Conservation (phyloP, 2,888 invertebrate species). For the Acleris laterana region DNA sequence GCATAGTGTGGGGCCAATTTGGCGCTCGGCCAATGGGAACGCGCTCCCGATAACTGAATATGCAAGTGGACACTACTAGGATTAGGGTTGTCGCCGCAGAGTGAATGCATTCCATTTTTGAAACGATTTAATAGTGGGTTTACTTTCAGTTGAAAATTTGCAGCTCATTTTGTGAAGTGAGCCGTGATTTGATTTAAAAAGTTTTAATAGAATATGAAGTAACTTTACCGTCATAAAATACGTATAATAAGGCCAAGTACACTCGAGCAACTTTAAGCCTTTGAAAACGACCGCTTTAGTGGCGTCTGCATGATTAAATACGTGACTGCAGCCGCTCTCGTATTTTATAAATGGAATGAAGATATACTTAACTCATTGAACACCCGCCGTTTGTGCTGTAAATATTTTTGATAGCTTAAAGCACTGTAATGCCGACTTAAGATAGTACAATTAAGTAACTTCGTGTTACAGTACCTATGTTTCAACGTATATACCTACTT, state of each 20-base stretch:
- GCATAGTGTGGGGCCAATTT: constrained; percentile 59
- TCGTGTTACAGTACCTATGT: not conserved
- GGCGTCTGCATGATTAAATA: too few species aligned
- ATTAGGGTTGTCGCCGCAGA: constrained; percentile 51
- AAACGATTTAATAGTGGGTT: constrained; percentile 14
- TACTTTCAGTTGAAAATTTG: constrained; percentile 14
- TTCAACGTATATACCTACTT: not conserved
- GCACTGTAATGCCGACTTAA: too few species aligned
- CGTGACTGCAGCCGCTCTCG: too few species aligned
- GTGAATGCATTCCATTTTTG: constrained; percentile 30
- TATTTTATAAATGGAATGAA: too few species aligned
- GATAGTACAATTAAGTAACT: too few species aligned
- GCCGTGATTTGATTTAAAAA: not conserved
- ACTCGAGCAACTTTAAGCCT: too few species aligned
- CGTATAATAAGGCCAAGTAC: too few species aligned
- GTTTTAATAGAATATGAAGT: not conserved
- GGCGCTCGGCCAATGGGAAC: constrained; percentile 69
- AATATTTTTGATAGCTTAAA: too few species aligned
- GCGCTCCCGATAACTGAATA: constrained; percentile 73
- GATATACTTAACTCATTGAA: too few species aligned
- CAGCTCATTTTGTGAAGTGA: constrained; percentile 3
- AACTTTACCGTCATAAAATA: too few species aligned
- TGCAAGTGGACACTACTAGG: constrained; percentile 62
- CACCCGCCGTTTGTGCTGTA: too few species aligned
- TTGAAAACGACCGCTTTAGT: too few species aligned